phyloP scores from a whole-genome alignment of 2,888 invertebrate species.

The Diplolepis rosae region DNA sequence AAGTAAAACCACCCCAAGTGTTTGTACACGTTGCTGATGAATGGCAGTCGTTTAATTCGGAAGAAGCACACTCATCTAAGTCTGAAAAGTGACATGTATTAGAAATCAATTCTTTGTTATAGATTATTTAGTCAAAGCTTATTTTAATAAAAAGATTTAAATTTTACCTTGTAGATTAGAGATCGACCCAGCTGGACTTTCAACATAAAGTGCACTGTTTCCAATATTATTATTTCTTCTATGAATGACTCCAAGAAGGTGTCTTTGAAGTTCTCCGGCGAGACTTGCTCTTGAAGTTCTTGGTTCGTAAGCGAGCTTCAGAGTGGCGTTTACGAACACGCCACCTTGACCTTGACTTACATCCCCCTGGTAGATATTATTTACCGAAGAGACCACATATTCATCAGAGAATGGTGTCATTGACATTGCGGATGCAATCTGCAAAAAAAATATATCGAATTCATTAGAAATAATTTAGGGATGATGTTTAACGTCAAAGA shows the following conservation, averaged over 20 bases:
- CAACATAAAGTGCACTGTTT: conserved; percentile 89
- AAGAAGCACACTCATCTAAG: conserved; percentile 88
- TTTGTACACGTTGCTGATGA: conserved; percentile 85
- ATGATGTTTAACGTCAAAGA: background rate
- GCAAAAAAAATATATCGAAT: conserved; percentile 40
- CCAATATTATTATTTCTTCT: conserved; percentile 91
- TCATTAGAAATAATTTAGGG: background rate
- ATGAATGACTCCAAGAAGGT: conserved; percentile 88
- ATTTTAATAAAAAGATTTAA: background rate
- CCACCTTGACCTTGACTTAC: conserved; percentile 81
- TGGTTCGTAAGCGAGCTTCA: conserved; percentile 78
- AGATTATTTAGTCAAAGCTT: background rate
- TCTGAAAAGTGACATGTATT: conserved; percentile 75
- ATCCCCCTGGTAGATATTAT: conserved; percentile 85
- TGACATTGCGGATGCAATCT: conserved; percentile 94
- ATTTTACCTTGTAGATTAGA: conserved; percentile 82
- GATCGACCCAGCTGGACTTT: conserved; percentile 86
- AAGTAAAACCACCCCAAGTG: conserved; percentile 88
- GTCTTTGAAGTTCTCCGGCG: conserved; percentile 86
- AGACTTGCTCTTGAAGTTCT: conserved; percentile 80
- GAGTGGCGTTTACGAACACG: conserved; percentile 89
- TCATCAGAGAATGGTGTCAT: conserved; percentile 94
- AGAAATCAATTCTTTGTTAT: background rate
- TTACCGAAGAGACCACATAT: conserved; percentile 87
- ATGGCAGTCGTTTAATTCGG: conserved; percentile 91